Base-by-base conservation (phyloP, 2,888 invertebrate species). In the Dascillus cervinus region DNA sequence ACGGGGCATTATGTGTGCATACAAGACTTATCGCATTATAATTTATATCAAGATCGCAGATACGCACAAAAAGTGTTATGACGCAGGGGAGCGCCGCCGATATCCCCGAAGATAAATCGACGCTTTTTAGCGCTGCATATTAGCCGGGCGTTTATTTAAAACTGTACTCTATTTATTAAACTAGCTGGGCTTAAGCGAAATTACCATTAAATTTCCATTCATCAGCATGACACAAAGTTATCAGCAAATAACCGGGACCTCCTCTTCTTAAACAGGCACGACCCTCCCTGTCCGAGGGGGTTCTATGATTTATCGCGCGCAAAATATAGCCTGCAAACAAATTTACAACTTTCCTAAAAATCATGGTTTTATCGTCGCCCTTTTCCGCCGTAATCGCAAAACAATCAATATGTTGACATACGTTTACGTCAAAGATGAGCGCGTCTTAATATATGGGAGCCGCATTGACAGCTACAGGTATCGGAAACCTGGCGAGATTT, bases 171-270 rank as follows among this genome's bases (percentile, higher is more conserved):
- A 17, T 4, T 17, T 60, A 60, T 59, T 59, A 59, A 58, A 55
- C 53, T 56, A 58, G 57, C 55, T 39, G 53, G 58, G 58, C 58
- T 55, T 55, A 55, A 52, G 51, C 37, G 41, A 55, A 58, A 62
- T 62, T 62, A 60, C 58, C 62, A 61, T 62, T 53, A 60, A 58
- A 55, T 57, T 59, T 58, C 59, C 62, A 62, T 64, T 62, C 54
- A 57, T 64, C 64, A 62, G 56, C 52, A 48, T 60, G 62, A 60
- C 62, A 56, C 55, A 56, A 54, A 60, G 58, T 62, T 64, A 64
- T 64, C 64, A 62, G 62, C 56, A 59, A 62, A 62, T 61, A 58
- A 60, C 56, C 56, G 53, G 47, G 53, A 49, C 55, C 56, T 52
- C 54, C 56, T 54, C 56, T 47, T 53, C 56, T 47, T 44, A 44